Conservation (phyloP, 1,140 invertebrate genomes). For the Panagrolaimus sp. region DNA sequence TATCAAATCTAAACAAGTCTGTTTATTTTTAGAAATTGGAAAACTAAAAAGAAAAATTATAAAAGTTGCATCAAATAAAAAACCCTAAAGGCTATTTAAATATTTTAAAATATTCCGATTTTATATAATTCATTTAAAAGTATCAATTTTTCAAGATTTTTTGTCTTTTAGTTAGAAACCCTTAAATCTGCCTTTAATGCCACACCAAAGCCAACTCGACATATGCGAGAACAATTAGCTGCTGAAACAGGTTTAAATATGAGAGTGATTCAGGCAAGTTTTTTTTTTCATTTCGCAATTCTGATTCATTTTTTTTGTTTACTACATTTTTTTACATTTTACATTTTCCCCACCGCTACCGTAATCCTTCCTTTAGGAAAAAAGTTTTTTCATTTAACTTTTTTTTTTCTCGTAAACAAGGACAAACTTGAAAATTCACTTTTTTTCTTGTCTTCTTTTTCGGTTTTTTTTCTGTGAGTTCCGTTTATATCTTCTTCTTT, state of each 20-base stretch:
- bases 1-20: slow-evolving; percentile 86
- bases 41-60: too few species aligned
- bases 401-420: not conserved
- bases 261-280: slow-evolving; percentile 94
- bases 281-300: not conserved
- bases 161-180: slow-evolving; percentile 71
- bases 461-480: not conserved
- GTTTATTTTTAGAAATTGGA: not conserved
- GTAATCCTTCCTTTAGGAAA: slow-evolving; percentile 10
- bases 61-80: too few species aligned
- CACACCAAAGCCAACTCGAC: slow-evolving; percentile 94
- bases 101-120: too few species aligned
- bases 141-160: not conserved
- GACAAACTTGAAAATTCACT: not conserved
- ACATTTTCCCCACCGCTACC: not conserved
- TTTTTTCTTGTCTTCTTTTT: not conserved
- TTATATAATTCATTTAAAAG: too few species aligned
- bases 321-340: not conserved
- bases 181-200: slow-evolving; percentile 93
- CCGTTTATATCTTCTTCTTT: not conserved
- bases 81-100: too few species aligned
- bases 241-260: slow-evolving; percentile 97
- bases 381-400: not conserved
- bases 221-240: slow-evolving; percentile 95
- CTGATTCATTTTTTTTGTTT: not conserved